These are phyloP conservation scores for Basileuterus tristriatus DNA, from an alignment of 2,797 vertebrate species.

Conservation along the genomic window DNA sequence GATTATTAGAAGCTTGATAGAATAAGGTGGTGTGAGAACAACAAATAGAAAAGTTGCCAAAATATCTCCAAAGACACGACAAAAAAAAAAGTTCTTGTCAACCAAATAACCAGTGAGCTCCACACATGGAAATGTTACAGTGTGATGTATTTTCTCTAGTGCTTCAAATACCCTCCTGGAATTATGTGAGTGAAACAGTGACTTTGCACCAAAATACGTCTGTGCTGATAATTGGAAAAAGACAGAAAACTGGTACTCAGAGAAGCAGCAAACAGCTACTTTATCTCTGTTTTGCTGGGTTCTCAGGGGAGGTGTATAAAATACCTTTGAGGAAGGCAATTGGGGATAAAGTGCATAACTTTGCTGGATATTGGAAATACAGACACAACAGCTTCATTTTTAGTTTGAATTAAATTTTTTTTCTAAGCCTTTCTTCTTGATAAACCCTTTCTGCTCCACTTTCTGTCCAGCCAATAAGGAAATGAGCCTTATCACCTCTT, in stretches of 20 bases:
- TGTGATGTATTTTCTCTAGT: background rate
- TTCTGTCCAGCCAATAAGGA: background rate
- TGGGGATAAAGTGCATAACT: background rate
- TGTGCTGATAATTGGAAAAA: background rate
- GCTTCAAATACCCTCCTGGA: background rate
- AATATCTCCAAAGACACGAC: background rate
- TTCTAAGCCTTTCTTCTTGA: background rate
- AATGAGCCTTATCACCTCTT: slow-evolving; percentile 37
- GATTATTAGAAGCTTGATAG: background rate
- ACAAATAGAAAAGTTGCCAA: background rate
- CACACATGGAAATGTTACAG: background rate
- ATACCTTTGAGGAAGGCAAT: background rate
- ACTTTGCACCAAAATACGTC: slow-evolving; percentile 2
- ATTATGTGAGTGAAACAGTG: background rate
- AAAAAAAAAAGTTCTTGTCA: background rate
- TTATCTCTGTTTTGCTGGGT: background rate
- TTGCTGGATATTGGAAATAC: background rate
- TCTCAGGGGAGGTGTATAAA: background rate
- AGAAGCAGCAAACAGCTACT: background rate
- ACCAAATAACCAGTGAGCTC: background rate
- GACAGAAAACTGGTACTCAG: background rate
- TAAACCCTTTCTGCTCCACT: slow-evolving; percentile 5
- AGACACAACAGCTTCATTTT: background rate
- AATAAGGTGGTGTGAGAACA: background rate
- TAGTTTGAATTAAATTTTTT: background rate